phyloP scores from a whole-genome alignment of 2,888 invertebrate species.

The Tinea trinotella region DNA sequence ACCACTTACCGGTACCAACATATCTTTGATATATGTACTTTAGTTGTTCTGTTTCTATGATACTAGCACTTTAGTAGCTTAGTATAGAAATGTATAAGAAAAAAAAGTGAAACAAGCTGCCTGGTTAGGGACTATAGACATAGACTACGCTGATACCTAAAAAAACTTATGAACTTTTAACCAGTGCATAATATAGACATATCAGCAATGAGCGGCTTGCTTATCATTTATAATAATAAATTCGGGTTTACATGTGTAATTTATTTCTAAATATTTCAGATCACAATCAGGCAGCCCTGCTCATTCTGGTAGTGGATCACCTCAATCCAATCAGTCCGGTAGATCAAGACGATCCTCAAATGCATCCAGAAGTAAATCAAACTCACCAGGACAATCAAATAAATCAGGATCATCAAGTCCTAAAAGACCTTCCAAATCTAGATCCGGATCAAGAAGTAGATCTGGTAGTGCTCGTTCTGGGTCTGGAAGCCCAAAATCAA shows the following conservation, averaged over 20 bases:
- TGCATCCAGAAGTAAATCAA: constrained; percentile 56
- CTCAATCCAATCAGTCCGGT: constrained; percentile 48
- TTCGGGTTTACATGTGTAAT: background rate
- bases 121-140: too few relatives aligned
- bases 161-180: too few relatives aligned
- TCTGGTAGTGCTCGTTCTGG: constrained; percentile 23
- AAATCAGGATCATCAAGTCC: constrained; percentile 61
- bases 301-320: constrained; percentile 58
- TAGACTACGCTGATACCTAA: too few relatives aligned
- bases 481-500: constrained; percentile 32
- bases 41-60: too few relatives aligned
- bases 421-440: constrained; percentile 42
- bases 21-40: too few relatives aligned
- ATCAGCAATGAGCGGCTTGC: too few relatives aligned
- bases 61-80: too few relatives aligned
- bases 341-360: constrained; percentile 51
- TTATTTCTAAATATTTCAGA: constrained; percentile 32
- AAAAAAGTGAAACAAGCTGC: too few relatives aligned
- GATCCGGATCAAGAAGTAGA: constrained; percentile 34
- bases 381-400: constrained; percentile 52
- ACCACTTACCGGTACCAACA: too few relatives aligned
- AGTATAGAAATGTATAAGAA: too few relatives aligned
- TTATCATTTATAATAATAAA: too few relatives aligned
- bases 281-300: constrained; percentile 54
- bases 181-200: background rate